phyloP scores from a whole-genome alignment of 2,888 invertebrate species.

The Cylloceria caligata region DNA sequence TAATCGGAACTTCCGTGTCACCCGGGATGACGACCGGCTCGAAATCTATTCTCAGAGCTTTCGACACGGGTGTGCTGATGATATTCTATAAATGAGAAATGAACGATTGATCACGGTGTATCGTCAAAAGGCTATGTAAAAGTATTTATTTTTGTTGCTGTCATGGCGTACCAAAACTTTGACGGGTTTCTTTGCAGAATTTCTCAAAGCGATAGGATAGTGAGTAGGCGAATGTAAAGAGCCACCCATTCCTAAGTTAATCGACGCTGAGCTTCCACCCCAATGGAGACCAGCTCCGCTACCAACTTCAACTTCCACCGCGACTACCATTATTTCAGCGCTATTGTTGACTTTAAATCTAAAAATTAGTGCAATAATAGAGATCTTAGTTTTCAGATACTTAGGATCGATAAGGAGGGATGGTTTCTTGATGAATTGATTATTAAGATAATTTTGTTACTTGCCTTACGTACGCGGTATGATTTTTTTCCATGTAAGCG shows the following conservation, averaged over 20 bases:
- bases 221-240: slow-evolving; percentile 88
- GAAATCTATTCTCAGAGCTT: slow-evolving; percentile 89
- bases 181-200: slow-evolving; percentile 89
- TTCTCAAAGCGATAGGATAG: slow-evolving; percentile 88
- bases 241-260: slow-evolving; percentile 94
- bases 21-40: slow-evolving; percentile 88
- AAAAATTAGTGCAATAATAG: slow-evolving; percentile 50
- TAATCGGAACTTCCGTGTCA: slow-evolving; percentile 87
- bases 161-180: slow-evolving; percentile 87
- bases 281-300: slow-evolving; percentile 90
- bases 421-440: background rate
- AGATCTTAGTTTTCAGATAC: background rate
- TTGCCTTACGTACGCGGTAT: slow-evolving; percentile 93
- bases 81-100: slow-evolving; percentile 84
- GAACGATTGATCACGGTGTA: background rate
- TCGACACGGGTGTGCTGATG: slow-evolving; percentile 87
- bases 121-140: background rate
- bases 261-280: slow-evolving; percentile 88
- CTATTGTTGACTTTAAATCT: slow-evolving; percentile 90
- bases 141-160: slow-evolving; percentile 36
- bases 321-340: slow-evolving; percentile 90
- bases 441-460: background rate
- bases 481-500: slow-evolving; percentile 91
- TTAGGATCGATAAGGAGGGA: background rate
- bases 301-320: slow-evolving; percentile 93